Evolutionary conservation across 2,113 vertebrate genomes (phyloP).

Genomic region (Brachypteracias leptosomus): DNA sequence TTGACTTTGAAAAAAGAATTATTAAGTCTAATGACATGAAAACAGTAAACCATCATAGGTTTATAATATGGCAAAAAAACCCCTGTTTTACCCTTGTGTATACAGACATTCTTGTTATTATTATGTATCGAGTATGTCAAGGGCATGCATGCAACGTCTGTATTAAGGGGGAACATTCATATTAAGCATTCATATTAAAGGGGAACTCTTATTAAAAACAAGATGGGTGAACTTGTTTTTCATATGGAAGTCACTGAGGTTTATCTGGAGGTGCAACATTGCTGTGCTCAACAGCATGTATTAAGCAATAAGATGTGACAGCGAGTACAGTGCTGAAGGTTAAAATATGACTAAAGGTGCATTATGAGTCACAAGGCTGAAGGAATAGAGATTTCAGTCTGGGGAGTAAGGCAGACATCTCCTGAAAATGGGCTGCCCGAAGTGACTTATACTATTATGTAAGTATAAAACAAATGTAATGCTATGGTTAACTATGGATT

Average conservation of each 20-base stretch:
- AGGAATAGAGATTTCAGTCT: slow-evolving; percentile 31
- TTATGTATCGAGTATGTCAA: not conserved
- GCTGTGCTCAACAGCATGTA: not conserved
- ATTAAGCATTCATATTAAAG: not conserved
- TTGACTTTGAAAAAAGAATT: not conserved
- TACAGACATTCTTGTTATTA: not conserved
- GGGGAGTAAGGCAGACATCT: slow-evolving; percentile 18
- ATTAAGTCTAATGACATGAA: not conserved
- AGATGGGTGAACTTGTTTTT: not conserved
- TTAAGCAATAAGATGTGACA: slow-evolving; percentile 43
- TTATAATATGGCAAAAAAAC: not conserved
- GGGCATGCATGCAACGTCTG: not conserved
- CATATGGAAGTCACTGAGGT: not conserved
- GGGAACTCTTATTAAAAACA: not conserved
- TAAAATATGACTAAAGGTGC: slow-evolving; percentile 56
- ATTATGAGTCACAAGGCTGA: slow-evolving; percentile 56
- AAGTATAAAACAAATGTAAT: not conserved
- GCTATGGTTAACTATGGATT: not conserved
- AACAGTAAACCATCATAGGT: not conserved
- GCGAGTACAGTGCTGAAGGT: slow-evolving; percentile 27
- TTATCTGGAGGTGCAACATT: not conserved
- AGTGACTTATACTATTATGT: slow-evolving; percentile 18
- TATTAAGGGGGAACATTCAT: not conserved
- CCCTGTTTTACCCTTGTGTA: not conserved
- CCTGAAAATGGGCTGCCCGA: not conserved